Evolutionary conservation across 2,113 vertebrate species (phyloP).

Genomic region (Myiagra hebetior): DNA sequence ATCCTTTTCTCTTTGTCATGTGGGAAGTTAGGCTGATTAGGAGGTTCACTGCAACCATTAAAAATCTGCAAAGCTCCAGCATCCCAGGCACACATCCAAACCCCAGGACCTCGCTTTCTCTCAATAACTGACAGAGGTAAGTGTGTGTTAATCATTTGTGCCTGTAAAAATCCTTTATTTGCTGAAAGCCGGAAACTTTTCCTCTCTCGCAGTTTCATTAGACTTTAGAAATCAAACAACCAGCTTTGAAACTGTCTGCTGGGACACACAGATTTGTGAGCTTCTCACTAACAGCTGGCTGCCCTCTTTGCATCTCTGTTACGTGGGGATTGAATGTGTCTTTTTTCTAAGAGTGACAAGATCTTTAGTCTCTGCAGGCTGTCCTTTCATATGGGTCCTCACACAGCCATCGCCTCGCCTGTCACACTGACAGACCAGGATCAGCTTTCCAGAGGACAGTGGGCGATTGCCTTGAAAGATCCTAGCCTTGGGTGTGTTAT

Average conservation of each 20-base stretch:
- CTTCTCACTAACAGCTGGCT: background rate
- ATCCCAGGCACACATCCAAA: background rate
- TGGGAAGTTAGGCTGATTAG: background rate
- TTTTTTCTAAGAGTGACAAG: background rate
- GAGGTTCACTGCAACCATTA: background rate
- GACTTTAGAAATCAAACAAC: background rate
- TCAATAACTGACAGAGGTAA: background rate
- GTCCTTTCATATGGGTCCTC: background rate
- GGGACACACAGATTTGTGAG: background rate
- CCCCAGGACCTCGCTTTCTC: background rate
- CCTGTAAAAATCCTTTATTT: background rate
- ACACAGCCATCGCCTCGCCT: background rate
- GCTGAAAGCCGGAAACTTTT: background rate
- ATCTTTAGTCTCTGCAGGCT: background rate
- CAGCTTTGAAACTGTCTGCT: background rate
- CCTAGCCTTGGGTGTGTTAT: background rate
- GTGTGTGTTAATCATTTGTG: background rate
- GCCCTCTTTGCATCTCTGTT: background rate
- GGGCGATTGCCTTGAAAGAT: background rate
- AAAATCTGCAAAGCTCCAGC: background rate
- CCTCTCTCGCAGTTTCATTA: background rate
- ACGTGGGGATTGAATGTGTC: accelerated
- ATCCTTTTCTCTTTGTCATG: background rate
- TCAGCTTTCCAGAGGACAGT: background rate
- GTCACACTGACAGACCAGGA: background rate